These are phyloP conservation scores for Sarcophaga carnaria DNA, from an alignment of 2,888 invertebrate species.

Conservation along the genomic window DNA sequence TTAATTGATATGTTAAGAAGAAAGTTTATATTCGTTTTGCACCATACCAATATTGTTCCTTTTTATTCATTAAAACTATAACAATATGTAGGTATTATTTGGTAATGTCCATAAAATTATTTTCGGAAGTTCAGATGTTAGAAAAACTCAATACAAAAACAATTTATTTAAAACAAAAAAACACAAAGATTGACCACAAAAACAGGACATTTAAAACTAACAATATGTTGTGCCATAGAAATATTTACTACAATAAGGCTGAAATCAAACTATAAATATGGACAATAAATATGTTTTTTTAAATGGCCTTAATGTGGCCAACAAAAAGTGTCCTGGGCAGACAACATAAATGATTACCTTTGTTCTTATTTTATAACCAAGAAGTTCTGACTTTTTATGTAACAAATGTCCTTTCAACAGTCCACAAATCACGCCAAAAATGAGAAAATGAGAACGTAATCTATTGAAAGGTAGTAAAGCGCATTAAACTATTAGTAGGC, in stretches of 20 bases:
- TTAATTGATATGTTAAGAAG: background rate
- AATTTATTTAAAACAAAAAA: conserved; percentile 3
- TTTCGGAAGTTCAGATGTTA: conserved; percentile 79
- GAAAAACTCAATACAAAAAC: conserved; percentile 71
- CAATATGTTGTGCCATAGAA: conserved; percentile 47
- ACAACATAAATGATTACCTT: conserved; percentile 49
- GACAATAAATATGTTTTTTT: conserved; percentile 73
- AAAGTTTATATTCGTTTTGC: background rate
- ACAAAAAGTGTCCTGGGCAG: conserved; percentile 46
- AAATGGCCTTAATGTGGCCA: conserved; percentile 44
- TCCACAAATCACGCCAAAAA: conserved; percentile 78
- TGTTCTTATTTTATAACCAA: conserved; percentile 16
- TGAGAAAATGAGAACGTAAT: conserved; percentile 45
- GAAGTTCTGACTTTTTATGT: conserved; percentile 39
- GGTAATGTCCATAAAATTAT: conserved; percentile 79
- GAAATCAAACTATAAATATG: conserved; percentile 78
- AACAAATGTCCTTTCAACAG: conserved; percentile 76
- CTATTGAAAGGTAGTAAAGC: conserved; percentile 51
- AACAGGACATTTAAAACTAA: conserved; percentile 39
- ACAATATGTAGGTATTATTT: background rate
- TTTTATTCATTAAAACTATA: background rate
- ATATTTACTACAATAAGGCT: conserved; percentile 74
- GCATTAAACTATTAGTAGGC: conserved; percentile 67
- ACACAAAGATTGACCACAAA: conserved; percentile 52
- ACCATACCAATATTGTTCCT: background rate